These are phyloP conservation scores for Todus mexicanus DNA, from an alignment of 2,797 vertebrate genomes.

Conservation along the genomic window DNA sequence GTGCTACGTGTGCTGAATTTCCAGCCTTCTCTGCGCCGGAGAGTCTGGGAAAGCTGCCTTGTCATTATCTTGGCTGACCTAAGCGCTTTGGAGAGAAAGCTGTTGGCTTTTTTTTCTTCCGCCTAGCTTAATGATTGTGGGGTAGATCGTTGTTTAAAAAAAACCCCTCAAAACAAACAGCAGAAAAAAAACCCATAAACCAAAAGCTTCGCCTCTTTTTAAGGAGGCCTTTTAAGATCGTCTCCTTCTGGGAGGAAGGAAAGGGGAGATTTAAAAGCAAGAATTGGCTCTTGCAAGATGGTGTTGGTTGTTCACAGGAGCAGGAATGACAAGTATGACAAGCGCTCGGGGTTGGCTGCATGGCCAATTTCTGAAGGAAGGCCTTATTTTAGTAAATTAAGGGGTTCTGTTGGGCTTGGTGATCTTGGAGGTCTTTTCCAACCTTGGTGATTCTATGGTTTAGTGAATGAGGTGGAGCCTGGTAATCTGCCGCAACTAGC, in stretches of 20 bases:
- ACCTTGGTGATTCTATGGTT: too few species aligned
- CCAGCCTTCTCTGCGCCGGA: neutral
- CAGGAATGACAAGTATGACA: neutral
- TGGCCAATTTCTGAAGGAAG: neutral
- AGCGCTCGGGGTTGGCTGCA: neutral
- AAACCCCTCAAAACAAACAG: too few species aligned
- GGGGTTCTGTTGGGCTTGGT: neutral
- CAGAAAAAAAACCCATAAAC: accelerated
- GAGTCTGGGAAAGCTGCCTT: neutral
- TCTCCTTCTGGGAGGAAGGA: neutral
- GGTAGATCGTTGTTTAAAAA: neutral
- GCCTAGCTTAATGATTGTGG: accelerated
- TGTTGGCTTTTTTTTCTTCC: neutral
- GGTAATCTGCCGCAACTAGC: neutral
- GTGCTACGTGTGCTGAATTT: accelerated
- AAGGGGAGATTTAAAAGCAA: neutral
- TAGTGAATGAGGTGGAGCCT: neutral
- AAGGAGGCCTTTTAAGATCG: neutral
- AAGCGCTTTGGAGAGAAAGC: neutral
- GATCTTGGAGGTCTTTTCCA: too few species aligned
- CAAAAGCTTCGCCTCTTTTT: neutral
- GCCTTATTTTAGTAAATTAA: neutral
- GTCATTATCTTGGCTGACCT: neutral
- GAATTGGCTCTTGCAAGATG: neutral
- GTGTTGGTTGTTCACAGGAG: neutral